A percentile compares a stretch with the other conserved stretches of the same genome.
Evolutionary conservation across 2,113 vertebrate species (phyloP).

Genomic region (Tricholaema leucomelas): DNA sequence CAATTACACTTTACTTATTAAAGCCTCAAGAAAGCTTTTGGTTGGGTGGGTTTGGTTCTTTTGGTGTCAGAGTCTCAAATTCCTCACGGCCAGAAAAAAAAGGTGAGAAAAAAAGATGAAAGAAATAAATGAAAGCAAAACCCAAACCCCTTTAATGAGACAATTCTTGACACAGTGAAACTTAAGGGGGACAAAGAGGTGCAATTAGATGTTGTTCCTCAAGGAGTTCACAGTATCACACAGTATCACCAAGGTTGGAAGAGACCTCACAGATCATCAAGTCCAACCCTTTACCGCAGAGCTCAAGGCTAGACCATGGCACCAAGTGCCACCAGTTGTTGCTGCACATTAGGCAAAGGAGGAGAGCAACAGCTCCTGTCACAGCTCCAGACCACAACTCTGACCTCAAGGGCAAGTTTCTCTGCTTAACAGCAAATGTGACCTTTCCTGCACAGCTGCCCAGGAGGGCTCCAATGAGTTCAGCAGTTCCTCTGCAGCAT

Average conservation of each 20-base stretch:
- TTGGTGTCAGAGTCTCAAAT: not conserved
- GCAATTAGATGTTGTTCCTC: not conserved
- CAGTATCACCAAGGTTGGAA: too few species aligned
- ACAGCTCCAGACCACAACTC: not conserved
- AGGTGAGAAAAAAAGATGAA: not conserved
- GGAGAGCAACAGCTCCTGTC: not conserved
- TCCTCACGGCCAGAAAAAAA: not conserved
- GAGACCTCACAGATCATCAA: too few species aligned
- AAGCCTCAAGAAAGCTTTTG: not conserved
- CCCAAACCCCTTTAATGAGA: not conserved
- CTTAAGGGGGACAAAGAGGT: not conserved
- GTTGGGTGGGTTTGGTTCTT: not conserved
- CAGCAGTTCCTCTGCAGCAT: not conserved
- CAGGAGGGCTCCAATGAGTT: not conserved
- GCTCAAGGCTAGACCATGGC: too few species aligned
- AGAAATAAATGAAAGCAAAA: not conserved
- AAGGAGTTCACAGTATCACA: not conserved
- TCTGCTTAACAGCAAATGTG: not conserved
- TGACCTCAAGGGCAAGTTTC: not conserved
- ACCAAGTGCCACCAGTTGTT: too few species aligned
- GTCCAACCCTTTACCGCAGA: too few species aligned
- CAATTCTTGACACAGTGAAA: not conserved
- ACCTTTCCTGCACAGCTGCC: rapidly evolving
- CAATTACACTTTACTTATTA: not conserved
- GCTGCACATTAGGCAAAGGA: not conserved